These are phyloP conservation scores for Montipora capricornis DNA, from an alignment of 64 coral and sea anemone species.

Conservation along the genomic window DNA sequence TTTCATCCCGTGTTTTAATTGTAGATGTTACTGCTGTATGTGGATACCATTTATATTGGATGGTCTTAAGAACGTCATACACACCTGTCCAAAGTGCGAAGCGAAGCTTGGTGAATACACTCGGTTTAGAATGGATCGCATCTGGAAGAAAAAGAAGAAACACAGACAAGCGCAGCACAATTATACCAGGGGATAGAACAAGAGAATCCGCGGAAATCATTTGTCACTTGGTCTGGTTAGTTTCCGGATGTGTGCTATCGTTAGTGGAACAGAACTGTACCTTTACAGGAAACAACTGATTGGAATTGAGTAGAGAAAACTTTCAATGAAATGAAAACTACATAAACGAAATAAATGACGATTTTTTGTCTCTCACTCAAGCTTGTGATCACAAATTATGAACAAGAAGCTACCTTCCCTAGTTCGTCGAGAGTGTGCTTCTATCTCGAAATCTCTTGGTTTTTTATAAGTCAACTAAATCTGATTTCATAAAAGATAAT, in stretches of 20 bases:
- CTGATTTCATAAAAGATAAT: too few species aligned
- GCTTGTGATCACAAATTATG: too few species aligned
- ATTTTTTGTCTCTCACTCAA: too few species aligned
- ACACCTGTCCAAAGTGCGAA: slow-evolving; percentile 88
- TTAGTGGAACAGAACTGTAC: neutral
- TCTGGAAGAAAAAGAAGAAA: slow-evolving; percentile 85
- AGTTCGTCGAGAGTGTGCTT: too few species aligned
- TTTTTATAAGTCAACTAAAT: too few species aligned
- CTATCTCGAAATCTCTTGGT: too few species aligned
- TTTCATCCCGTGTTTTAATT: neutral
- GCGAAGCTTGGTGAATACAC: slow-evolving; percentile 80
- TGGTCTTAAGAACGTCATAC: slow-evolving; percentile 89
- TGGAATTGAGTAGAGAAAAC: neutral
- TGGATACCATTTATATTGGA: slow-evolving; percentile 94
- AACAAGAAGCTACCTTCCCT: too few species aligned
- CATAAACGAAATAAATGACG: too few species aligned
- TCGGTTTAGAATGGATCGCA: slow-evolving; percentile 77
- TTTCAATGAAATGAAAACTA: too few species aligned
- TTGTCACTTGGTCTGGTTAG: neutral
- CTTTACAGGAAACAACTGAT: neutral
- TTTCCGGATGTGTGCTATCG: neutral
- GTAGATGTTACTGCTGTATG: slow-evolving; percentile 89
- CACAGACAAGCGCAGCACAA: slow-evolving; percentile 72
- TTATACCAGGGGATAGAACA: slow-evolving; percentile 21
- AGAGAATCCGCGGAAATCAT: neutral